Base-by-base conservation (phyloP, 2,113 vertebrate genomes). In the Dasyurus viverrinus region DNA sequence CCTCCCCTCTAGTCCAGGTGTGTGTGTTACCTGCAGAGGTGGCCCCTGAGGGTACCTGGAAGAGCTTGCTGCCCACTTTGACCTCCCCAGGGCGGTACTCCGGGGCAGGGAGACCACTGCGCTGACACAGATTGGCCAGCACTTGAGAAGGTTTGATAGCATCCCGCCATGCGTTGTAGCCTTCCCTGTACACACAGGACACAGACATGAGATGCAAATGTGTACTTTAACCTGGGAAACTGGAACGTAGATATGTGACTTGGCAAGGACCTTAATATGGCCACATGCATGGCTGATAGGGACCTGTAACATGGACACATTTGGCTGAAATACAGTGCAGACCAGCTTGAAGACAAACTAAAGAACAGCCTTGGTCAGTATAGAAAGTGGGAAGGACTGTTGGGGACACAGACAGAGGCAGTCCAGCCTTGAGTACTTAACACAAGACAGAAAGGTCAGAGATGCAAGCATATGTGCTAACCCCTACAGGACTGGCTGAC, bases 1-100 rank as follows among this genome's bases (percentile, higher is more conserved):
- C 93, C 26, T 94, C 89, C 54, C 53, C 47, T 97, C 26, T 25
- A 84, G 47, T 14, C 84, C 48, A 89, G 30, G 36, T 94, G 47
- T 96, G 50, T 92, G 52, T 24, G 24, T 93, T 98, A 99, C 99
- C 99, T 99, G 99, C 98, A 57, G 99, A 98, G 95, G 99, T 98
- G 54, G 98, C 98, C 0, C 99, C 99, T 26, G 97, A 97, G 19
- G 99, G 99, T 90, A 99, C 98, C 98, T 98, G 99, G 96, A 99
- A 99, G 98, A 99, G 98, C 98, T 99, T 99, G 97, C 99, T 99
- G 98, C 99, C 99, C 93, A 99, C 99, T 98, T 99, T 99, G 95
- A 99, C 98, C 95, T 99, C 99, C 1, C 98, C 98, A 0, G 54
- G 76, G 93, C 99, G 98, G 98, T 99, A 99, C 93, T 99, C 99